A percentile compares a stretch with the other conserved stretches of the same genome.
Conservation (phyloP, 2,888 invertebrate genomes). For the Clistopyga incitator region DNA sequence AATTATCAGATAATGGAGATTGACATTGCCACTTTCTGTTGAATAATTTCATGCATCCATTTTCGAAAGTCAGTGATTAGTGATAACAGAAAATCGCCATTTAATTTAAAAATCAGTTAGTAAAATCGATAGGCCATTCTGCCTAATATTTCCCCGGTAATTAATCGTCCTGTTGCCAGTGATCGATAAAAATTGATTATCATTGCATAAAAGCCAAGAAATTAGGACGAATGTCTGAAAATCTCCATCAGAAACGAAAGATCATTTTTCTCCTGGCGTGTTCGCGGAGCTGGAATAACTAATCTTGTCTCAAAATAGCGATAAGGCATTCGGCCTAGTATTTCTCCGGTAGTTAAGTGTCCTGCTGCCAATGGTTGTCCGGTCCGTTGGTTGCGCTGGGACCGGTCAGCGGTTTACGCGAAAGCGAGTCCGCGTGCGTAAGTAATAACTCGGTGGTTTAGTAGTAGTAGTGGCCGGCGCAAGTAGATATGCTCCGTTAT, state of each 20-base stretch:
- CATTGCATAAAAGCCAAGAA: too few species aligned
- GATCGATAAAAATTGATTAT: too few species aligned
- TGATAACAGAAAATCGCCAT: too few species aligned
- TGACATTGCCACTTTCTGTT: too few species aligned
- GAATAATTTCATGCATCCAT: too few species aligned
- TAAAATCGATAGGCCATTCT: too few species aligned
- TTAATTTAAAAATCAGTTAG: too few species aligned
- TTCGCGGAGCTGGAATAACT: background rate
- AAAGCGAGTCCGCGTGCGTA: conserved; percentile 51
- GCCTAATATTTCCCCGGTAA: too few species aligned
- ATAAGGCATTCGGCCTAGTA: conserved; percentile 55
- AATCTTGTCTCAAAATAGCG: conserved; percentile 23
- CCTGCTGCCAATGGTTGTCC: conserved; percentile 47
- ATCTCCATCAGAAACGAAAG: background rate
- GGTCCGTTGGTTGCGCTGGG: conserved; percentile 23
- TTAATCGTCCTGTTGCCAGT: too few species aligned
- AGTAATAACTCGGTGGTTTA: too few species aligned
- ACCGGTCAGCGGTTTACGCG: conserved; percentile 51
- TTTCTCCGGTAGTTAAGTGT: conserved; percentile 43
- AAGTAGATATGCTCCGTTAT: conserved; percentile 32
- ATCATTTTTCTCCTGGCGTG: background rate
- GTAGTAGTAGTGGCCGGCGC: background rate
- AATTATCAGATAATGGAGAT: too few species aligned
- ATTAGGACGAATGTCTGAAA: background rate
- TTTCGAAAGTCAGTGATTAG: too few species aligned